A percentile compares a stretch with the other conserved stretches of the same genome.
Evolutionary conservation across 2,888 invertebrate genomes (phyloP).

Genomic region (Myopa tessellatipennis): DNA sequence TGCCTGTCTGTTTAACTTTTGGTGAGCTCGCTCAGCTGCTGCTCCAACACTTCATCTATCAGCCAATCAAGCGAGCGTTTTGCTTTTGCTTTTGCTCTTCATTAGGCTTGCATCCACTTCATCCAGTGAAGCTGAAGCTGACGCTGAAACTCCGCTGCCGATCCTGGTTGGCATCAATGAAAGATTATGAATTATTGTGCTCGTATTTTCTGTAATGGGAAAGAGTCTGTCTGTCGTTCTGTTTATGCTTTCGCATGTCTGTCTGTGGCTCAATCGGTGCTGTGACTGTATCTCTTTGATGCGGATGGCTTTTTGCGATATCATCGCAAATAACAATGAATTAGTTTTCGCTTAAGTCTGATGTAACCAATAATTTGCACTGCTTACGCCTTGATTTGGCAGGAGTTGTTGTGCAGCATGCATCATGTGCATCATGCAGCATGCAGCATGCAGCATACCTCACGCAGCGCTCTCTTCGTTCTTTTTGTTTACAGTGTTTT

Average conservation of each 20-base stretch:
- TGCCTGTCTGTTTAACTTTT: neutral
- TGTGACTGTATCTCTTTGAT: constrained; percentile 21
- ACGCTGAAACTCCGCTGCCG: neutral
- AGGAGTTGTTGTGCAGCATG: constrained; percentile 5
- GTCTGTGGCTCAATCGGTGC: neutral
- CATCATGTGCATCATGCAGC: constrained; percentile 20
- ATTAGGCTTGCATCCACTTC: constrained; percentile 3
- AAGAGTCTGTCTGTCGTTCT: neutral
- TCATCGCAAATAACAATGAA: constrained; percentile 39
- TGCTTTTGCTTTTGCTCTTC: constrained; percentile 27
- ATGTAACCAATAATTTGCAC: constrained; percentile 27
- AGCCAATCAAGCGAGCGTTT: constrained; percentile 40
- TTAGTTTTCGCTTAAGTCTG: constrained; percentile 38
- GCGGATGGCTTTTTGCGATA: constrained; percentile 32
- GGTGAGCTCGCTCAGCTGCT: neutral
- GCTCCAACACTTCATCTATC: constrained; percentile 40
- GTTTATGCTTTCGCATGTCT: neutral
- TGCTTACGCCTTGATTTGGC: constrained; percentile 17
- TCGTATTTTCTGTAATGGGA: constrained; percentile 21
- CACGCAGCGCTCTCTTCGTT: neutral
- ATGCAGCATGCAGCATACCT: constrained; percentile 3
- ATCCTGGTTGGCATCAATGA: constrained; percentile 33
- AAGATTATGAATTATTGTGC: constrained; percentile 35
- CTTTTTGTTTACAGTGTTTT: neutral
- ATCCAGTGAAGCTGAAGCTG: constrained; percentile 4